Evolutionary conservation across 2,113 vertebrate genomes (phyloP).

Genomic region (Formicarius rufipectus): DNA sequence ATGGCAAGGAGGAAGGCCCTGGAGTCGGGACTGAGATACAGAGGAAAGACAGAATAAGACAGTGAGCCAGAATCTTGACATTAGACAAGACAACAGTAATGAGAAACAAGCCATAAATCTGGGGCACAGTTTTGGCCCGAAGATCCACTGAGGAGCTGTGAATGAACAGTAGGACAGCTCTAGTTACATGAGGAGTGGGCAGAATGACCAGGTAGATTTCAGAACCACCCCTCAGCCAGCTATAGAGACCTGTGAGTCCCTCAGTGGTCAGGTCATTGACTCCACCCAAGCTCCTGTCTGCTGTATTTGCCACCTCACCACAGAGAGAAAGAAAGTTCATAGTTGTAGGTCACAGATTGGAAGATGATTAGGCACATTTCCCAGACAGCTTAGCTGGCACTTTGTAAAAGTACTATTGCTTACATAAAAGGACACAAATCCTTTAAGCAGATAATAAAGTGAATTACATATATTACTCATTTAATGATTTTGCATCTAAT

Average conservation of each 20-base stretch:
- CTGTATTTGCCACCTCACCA: background rate
- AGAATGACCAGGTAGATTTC: background rate
- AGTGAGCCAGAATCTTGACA: background rate
- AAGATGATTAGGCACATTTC: background rate
- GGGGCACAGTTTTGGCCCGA: background rate
- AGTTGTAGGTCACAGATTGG: background rate
- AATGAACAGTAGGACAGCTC: background rate
- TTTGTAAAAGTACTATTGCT: background rate
- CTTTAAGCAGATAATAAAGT: constrained; percentile 28
- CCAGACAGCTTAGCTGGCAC: background rate
- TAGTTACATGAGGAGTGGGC: background rate
- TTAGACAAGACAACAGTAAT: background rate
- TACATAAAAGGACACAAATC: background rate
- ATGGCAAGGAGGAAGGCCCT: background rate
- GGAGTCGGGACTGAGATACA: background rate
- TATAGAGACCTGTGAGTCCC: background rate
- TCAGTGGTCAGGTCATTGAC: background rate
- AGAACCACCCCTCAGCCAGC: background rate
- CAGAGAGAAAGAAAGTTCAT: background rate
- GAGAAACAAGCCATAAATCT: background rate
- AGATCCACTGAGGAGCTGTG: background rate
- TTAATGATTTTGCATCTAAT: constrained; percentile 32
- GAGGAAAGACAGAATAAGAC: background rate
- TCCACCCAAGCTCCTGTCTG: background rate
- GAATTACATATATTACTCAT: background rate